Conservation (phyloP, 2,797 vertebrate species). For the Tadarida brasiliensis region DNA sequence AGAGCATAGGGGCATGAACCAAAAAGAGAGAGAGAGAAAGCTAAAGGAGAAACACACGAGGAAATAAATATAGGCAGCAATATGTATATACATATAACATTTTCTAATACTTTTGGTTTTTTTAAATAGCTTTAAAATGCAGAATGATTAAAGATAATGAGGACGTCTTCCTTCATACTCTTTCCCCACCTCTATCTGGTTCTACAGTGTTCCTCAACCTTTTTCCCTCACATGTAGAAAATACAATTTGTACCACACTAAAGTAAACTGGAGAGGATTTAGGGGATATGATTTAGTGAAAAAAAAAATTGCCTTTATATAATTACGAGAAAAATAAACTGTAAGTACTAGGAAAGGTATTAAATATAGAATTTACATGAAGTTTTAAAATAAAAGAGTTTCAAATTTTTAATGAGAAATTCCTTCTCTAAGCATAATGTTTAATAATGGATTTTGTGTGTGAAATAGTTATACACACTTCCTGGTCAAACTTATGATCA, state of each 20-base stretch:
- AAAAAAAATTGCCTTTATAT: not conserved
- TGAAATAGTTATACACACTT: not conserved
- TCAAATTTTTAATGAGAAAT: conserved; percentile 35
- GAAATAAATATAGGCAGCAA: not conserved
- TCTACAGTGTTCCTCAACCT: not conserved
- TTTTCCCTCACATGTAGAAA: not conserved
- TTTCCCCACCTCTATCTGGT: not conserved
- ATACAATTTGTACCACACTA: not conserved
- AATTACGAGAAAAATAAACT: conserved; percentile 37
- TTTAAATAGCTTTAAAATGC: conserved; percentile 41
- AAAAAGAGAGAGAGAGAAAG: not conserved
- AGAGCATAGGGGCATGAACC: not conserved
- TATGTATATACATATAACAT: not conserved
- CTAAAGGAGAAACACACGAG: not conserved
- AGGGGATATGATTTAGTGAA: not conserved
- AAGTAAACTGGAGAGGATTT: not conserved
- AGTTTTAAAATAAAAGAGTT: conserved; percentile 53
- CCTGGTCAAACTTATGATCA: not conserved
- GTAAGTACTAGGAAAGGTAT: not conserved
- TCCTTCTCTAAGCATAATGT: not conserved
- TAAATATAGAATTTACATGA: not conserved
- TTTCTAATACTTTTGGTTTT: not conserved
- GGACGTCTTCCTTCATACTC: not conserved
- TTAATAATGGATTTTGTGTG: not conserved
- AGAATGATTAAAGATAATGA: not conserved